phyloP scores from a whole-genome alignment of 1,140 invertebrate species.

The Drosophila pectinifera region DNA sequence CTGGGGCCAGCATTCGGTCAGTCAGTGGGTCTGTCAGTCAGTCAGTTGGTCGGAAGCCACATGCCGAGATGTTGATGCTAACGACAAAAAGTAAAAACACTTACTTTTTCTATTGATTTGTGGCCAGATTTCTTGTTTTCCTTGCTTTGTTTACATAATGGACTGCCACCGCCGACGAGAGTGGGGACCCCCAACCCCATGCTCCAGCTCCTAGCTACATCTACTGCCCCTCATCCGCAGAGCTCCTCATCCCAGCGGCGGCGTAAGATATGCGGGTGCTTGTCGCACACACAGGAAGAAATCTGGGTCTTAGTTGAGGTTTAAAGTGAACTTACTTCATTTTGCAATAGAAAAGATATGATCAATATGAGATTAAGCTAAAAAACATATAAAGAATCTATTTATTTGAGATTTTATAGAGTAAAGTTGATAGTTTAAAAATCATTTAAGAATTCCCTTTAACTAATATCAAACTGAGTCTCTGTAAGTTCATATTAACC shows the following conservation, averaged over 20 bases:
- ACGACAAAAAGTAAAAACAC: conserved; percentile 54
- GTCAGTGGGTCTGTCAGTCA: conserved; percentile 42
- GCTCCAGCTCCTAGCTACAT: neutral
- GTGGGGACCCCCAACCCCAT: conserved; percentile 14
- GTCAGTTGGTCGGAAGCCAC: conserved; percentile 39
- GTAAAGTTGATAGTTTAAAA: too few species aligned
- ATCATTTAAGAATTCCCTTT: too few species aligned
- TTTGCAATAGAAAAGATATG: too few species aligned
- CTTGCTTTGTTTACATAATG: conserved; percentile 77
- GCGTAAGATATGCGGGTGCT: conserved; percentile 67
- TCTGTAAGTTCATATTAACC: too few species aligned
- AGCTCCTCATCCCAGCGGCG: conserved; percentile 24
- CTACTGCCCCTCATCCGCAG: conserved; percentile 13
- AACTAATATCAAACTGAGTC: too few species aligned
- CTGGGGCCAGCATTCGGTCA: conserved; percentile 37
- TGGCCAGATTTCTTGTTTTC: conserved; percentile 80
- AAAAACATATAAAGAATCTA: neutral
- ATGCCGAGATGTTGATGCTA: conserved; percentile 12
- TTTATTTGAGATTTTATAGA: neutral
- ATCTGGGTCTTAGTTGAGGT: neutral
- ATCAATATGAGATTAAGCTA: too few species aligned
- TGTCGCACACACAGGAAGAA: conserved; percentile 34
- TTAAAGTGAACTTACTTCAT: too few species aligned
- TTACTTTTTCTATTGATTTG: conserved; percentile 76
- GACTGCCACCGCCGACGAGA: conserved; percentile 60